Evolutionary conservation across 2,888 invertebrate genomes (phyloP).

Genomic region (Hydraecia micacea): DNA sequence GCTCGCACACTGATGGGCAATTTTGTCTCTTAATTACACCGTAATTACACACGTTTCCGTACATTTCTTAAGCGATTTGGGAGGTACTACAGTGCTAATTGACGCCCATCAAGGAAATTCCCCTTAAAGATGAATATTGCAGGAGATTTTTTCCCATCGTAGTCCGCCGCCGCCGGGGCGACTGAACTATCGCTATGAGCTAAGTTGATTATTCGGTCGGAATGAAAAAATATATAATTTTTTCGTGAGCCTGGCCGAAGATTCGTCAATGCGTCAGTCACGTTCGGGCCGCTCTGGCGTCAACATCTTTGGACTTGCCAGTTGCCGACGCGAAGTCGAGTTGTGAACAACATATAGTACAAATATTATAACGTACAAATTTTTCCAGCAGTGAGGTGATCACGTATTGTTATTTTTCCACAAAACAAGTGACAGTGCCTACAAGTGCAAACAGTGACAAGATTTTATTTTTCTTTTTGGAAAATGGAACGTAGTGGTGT

Average conservation of each 20-base stretch:
- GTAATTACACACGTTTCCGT: constrained; percentile 73
- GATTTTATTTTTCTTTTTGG: constrained; percentile 65
- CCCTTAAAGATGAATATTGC: constrained; percentile 73
- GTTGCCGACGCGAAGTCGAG: constrained; percentile 81
- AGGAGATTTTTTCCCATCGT: constrained; percentile 69
- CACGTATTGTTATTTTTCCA: constrained; percentile 75
- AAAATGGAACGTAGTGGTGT: constrained; percentile 78
- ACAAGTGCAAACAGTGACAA: constrained; percentile 78
- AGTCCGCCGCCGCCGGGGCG: constrained; percentile 77
- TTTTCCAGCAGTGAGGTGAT: constrained; percentile 86
- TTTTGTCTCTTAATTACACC: constrained; percentile 84
- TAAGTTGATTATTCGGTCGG: constrained; percentile 88
- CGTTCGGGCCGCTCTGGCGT: constrained; percentile 84
- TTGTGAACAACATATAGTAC: constrained; percentile 89
- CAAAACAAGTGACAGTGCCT: constrained; percentile 85
- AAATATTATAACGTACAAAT: constrained; percentile 87
- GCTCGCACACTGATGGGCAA: constrained; percentile 75
- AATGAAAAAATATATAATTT: constrained; percentile 88
- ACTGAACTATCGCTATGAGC: constrained; percentile 89
- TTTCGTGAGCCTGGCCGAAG: constrained; percentile 87
- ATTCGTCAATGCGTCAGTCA: constrained; percentile 89
- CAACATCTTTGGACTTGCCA: constrained; percentile 83
- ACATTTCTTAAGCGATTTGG: constrained; percentile 66
- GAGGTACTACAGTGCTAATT: constrained; percentile 61
- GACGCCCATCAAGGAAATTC: constrained; percentile 63